Evolutionary conservation across 2,797 vertebrate species (phyloP).

Genomic region (Platyrinchus mystaceus): DNA sequence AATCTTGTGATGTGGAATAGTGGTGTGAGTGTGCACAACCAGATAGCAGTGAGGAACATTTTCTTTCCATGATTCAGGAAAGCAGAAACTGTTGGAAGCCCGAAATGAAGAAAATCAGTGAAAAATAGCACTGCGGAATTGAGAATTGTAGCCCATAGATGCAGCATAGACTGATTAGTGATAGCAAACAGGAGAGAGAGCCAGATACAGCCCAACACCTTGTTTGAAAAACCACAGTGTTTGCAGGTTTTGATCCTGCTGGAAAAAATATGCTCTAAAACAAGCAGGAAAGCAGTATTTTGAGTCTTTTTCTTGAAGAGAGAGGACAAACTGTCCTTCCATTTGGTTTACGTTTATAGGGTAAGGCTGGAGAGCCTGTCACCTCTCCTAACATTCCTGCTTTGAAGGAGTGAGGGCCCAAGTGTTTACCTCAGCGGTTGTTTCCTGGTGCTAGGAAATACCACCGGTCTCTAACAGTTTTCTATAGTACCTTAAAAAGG

Average conservation of each 20-base stretch:
- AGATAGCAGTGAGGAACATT: neutral
- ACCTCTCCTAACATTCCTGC: neutral
- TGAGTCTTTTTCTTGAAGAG: neutral
- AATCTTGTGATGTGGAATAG: accelerated
- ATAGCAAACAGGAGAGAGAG: neutral
- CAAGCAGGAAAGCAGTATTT: neutral
- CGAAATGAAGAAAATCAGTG: neutral
- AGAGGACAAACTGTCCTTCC: neutral
- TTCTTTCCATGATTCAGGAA: neutral
- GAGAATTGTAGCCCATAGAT: neutral
- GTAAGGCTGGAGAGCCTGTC: neutral
- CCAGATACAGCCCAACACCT: neutral
- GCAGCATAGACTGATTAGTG: neutral
- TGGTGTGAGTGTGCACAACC: neutral
- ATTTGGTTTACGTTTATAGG: neutral
- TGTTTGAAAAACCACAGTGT: neutral
- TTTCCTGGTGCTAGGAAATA: neutral
- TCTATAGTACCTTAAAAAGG: neutral
- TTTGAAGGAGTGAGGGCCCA: neutral
- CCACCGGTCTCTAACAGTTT: neutral
- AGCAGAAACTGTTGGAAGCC: neutral
- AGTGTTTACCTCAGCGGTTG: neutral
- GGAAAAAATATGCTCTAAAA: neutral
- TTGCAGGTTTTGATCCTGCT: neutral
- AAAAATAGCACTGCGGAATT: neutral